Percentiles rank a stretch among this genome's conserved stretches.
phyloP scores from a whole-genome alignment of 2,888 invertebrate genomes.

The Coleophora flavipennella region DNA sequence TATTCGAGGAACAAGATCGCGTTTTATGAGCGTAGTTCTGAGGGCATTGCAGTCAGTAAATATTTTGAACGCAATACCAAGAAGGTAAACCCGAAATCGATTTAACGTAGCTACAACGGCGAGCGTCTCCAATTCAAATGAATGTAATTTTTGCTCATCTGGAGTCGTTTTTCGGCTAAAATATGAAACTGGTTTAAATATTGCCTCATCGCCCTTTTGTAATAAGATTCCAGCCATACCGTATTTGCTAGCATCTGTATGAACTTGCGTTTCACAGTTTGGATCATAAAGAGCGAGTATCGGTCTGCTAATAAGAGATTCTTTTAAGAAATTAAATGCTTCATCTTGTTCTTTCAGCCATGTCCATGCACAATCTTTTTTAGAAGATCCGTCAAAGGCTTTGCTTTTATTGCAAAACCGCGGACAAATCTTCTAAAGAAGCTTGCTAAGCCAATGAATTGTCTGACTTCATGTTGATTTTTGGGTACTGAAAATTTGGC shows the following conservation, averaged over 20 bases:
- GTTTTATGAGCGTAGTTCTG: slow-evolving; percentile 8
- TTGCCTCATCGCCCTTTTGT: slow-evolving; percentile 16
- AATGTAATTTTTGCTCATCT: too few species aligned
- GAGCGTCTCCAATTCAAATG: too few species aligned
- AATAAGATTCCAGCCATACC: slow-evolving; percentile 24
- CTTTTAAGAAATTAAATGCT: slow-evolving; percentile 16
- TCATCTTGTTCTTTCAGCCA: slow-evolving; percentile 7
- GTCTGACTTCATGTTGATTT: slow-evolving; percentile 3
- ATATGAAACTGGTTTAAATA: slow-evolving; percentile 16
- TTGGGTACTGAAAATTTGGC: slow-evolving; percentile 4
- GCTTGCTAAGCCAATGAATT: too few species aligned
- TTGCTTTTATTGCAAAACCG: too few species aligned
- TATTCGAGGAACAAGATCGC: slow-evolving; percentile 4
- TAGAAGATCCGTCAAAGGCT: too few species aligned
- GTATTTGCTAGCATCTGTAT: slow-evolving; percentile 26
- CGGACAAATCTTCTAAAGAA: too few species aligned
- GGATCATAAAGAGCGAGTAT: slow-evolving; percentile 21
- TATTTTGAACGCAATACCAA: slow-evolving; percentile 3
- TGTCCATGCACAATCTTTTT: not conserved
- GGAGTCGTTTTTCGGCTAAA: not conserved
- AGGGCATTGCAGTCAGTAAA: slow-evolving; percentile 9
- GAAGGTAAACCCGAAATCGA: slow-evolving; percentile 4
- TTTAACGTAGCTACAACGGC: slow-evolving; percentile 4
- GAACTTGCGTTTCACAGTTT: slow-evolving; percentile 17
- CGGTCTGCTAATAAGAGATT: slow-evolving; percentile 12